phyloP scores from a whole-genome alignment of 2,888 invertebrate species.

The Cheilosia vulpina region DNA sequence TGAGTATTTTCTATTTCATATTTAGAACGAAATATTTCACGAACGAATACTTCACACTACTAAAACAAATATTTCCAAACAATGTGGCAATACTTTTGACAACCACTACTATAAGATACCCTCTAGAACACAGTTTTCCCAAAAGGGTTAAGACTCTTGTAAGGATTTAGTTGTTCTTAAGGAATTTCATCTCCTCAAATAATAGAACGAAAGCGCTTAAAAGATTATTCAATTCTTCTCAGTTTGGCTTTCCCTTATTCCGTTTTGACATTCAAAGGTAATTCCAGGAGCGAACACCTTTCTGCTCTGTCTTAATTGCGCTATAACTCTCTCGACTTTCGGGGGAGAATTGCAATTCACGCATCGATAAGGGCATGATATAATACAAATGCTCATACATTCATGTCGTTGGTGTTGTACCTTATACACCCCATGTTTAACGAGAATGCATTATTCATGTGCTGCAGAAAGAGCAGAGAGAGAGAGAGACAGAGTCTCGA shows the following conservation, averaged over 20 bases:
- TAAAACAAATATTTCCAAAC: background rate
- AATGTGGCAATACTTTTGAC: background rate
- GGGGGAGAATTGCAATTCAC: slow-evolving; percentile 25
- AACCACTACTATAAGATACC: no score
- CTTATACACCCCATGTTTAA: slow-evolving; percentile 37
- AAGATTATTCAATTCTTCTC: background rate
- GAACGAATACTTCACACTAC: no score
- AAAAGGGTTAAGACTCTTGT: background rate
- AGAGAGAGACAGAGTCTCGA: slow-evolving; percentile 56
- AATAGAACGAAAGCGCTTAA: background rate
- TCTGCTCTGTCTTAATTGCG: slow-evolving; percentile 59
- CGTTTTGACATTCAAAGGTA: background rate
- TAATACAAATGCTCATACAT: slow-evolving; percentile 14
- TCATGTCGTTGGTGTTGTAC: slow-evolving; percentile 35
- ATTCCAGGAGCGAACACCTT: slow-evolving; percentile 9
- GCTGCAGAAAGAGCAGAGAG: slow-evolving; percentile 38
- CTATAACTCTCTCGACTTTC: slow-evolving; percentile 37
- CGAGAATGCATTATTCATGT: slow-evolving; percentile 70
- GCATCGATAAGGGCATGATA: slow-evolving; percentile 60
- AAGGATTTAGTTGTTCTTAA: background rate
- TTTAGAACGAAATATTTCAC: no score
- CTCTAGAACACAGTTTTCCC: background rate
- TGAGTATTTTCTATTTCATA: no score
- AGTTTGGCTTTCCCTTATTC: background rate
- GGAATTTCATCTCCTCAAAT: background rate